These are phyloP conservation scores for Cheilosia scutellata DNA, from an alignment of 2,888 invertebrate genomes.

Conservation along the genomic window DNA sequence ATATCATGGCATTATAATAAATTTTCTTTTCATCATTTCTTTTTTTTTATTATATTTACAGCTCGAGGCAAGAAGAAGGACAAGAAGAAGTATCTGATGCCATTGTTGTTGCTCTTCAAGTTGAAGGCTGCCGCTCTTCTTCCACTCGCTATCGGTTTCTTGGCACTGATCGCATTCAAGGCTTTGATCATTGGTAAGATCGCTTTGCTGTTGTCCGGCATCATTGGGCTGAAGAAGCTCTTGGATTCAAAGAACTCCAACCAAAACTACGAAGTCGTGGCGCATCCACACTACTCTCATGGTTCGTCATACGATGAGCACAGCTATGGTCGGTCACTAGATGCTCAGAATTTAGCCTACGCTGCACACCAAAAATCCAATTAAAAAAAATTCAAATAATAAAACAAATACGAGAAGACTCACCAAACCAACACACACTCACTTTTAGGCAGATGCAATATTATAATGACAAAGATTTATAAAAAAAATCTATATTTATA, in stretches of 20 bases:
- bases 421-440: conserved; percentile 34
- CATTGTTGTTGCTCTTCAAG: conserved; percentile 90
- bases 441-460: conserved; percentile 79
- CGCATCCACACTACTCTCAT: conserved; percentile 88
- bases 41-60: conserved; percentile 80
- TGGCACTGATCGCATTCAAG: conserved; percentile 93
- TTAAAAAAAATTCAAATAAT: conserved; percentile 35
- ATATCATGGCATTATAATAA: conserved; percentile 42
- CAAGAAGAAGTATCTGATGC: conserved; percentile 91
- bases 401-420: conserved; percentile 34
- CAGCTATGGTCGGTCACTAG: conserved; percentile 88
- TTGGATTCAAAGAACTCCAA: conserved; percentile 88
- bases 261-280: conserved; percentile 91
- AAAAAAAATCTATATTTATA: conserved; percentile 76
- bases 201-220: conserved; percentile 90
- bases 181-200: conserved; percentile 93
- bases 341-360: conserved; percentile 90
- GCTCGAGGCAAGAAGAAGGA: conserved; percentile 92
- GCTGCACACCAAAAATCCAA: conserved; percentile 85
- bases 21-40: conserved; percentile 29
- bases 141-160: conserved; percentile 90
- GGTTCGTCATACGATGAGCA: conserved; percentile 85
- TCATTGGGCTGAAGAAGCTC: conserved; percentile 90
- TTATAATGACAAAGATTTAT: conserved; percentile 70
- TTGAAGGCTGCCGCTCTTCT: conserved; percentile 92